Percentiles rank a stretch among this genome's conserved stretches.
phyloP scores from a whole-genome alignment of 1,140 invertebrate species.

The Trichogramma pretiosum region DNA sequence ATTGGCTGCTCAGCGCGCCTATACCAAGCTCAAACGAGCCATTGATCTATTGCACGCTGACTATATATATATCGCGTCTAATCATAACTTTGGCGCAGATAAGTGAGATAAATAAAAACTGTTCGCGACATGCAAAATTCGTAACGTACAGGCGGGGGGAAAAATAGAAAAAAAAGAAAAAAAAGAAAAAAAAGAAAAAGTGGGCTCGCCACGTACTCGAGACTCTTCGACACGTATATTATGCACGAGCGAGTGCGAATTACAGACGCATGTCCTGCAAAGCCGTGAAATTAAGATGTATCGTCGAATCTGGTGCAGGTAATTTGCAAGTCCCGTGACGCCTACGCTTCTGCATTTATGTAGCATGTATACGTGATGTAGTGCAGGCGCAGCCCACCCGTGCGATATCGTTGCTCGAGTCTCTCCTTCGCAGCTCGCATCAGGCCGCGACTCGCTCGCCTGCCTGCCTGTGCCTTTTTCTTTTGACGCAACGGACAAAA shows the following conservation, averaged over 20 bases:
- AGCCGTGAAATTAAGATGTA: constrained; percentile 42
- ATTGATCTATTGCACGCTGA: too few species aligned
- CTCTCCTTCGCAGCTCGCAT: too few species aligned
- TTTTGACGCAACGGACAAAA: too few species aligned
- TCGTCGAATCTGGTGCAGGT: constrained; percentile 41
- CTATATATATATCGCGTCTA: too few species aligned
- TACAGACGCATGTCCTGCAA: not conserved
- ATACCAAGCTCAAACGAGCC: too few species aligned
- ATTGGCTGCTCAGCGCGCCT: too few species aligned
- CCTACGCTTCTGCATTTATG: too few species aligned
- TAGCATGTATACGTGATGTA: too few species aligned
- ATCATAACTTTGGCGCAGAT: too few species aligned
- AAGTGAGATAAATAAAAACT: too few species aligned
- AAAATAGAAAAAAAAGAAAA: not conserved
- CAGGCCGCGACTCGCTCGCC: too few species aligned
- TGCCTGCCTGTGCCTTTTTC: too few species aligned
- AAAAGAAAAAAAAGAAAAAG: not conserved
- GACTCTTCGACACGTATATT: not conserved
- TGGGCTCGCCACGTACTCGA: not conserved
- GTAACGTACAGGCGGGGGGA: not conserved
- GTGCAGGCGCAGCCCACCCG: constrained; percentile 37
- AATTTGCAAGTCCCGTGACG: constrained; percentile 43
- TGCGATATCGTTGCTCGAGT: not conserved
- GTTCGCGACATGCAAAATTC: not conserved
- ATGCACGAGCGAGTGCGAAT: not conserved